phyloP scores from a whole-genome alignment of 2,797 vertebrate species.

The Cyprinella venusta region DNA sequence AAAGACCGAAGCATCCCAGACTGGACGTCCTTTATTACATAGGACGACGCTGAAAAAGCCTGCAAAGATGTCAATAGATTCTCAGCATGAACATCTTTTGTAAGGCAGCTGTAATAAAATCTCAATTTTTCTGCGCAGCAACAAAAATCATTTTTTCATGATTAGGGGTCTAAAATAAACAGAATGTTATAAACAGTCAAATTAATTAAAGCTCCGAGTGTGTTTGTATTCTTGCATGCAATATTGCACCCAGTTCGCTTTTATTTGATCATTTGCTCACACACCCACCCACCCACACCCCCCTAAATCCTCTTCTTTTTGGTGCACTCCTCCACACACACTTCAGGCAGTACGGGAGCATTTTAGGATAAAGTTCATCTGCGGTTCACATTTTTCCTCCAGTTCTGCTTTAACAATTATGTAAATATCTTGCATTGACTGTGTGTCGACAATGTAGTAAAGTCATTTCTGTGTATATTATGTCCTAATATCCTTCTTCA shows the following conservation, averaged over 20 bases:
- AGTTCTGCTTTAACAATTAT: conserved; percentile 57
- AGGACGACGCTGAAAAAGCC: conserved; percentile 15
- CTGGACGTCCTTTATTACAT: conserved; percentile 29
- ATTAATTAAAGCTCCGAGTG: background rate
- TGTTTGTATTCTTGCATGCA: conserved; percentile 24
- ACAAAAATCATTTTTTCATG: background rate
- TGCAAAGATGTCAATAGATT: conserved; percentile 18
- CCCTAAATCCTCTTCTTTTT: conserved; percentile 33
- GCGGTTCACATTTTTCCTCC: conserved; percentile 56
- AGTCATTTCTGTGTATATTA: conserved; percentile 41
- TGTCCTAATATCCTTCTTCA: background rate
- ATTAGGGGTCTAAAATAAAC: conserved; percentile 28
- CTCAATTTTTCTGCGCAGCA: background rate
- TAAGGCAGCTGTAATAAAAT: conserved; percentile 10
- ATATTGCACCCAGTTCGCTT: conserved; percentile 23
- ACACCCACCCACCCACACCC: background rate
- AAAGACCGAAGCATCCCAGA: conserved; percentile 27
- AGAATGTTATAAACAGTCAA: conserved; percentile 15
- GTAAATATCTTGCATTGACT: conserved; percentile 61
- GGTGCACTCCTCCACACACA: conserved; percentile 41
- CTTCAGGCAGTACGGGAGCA: conserved; percentile 61
- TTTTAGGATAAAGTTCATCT: conserved; percentile 64
- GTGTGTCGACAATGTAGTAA: conserved; percentile 50
- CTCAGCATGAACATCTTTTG: conserved; percentile 14
- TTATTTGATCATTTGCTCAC: conserved; percentile 33